Evolutionary conservation across 1,140 invertebrate species (phyloP), one percentile per base, ranked within the genome.

Genomic region (silkworm (Bombyx mori)): DNA sequence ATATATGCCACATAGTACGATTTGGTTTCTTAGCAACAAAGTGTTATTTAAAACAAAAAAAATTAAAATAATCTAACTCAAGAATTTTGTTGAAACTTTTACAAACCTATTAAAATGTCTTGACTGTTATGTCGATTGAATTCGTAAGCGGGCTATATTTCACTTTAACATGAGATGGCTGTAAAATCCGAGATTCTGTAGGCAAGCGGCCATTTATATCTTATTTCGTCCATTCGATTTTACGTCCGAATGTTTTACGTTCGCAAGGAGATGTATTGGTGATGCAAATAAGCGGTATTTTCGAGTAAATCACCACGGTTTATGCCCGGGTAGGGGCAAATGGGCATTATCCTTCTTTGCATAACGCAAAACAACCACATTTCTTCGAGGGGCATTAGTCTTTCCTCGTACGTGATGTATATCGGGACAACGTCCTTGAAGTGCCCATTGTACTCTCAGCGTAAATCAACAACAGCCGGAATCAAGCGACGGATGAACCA

Each of bases 281-380:
- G 63, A 76, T 79, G 74, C 78, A 80, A 83, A 83, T 83, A 81
- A 77, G 78, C 73, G 62, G 66, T 77, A 75, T 81, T 76, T 76
- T 74, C 65, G 61, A 75, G 61, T 81, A 81, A 83, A 81, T 79
- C 75, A 74, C 69, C 57, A 54, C 58, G 65, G 51, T 79, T 81
- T 71, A 73, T 75, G 67, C 64, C 53, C 57, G 67, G 58, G 66
- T 60, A 59, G 62, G 58, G 61, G 63, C 61, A 68, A 77, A 76
- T 68, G 58, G 75, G 75, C 65, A 71, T 75, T 75, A 73, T 70
- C 60, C 67, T 70, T 65, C 55, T 75, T 73, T 70, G 63, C 65
- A 75, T 68, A 77, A 70, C 54, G 62, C 71, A 69, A 73, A 77
- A 73, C 71, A 73, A 74, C 59, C 65, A 68, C 65, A 73, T 75